Evolutionary conservation across 2,113 vertebrate genomes (phyloP).

Genomic region (Forbesichthys agassizii): DNA sequence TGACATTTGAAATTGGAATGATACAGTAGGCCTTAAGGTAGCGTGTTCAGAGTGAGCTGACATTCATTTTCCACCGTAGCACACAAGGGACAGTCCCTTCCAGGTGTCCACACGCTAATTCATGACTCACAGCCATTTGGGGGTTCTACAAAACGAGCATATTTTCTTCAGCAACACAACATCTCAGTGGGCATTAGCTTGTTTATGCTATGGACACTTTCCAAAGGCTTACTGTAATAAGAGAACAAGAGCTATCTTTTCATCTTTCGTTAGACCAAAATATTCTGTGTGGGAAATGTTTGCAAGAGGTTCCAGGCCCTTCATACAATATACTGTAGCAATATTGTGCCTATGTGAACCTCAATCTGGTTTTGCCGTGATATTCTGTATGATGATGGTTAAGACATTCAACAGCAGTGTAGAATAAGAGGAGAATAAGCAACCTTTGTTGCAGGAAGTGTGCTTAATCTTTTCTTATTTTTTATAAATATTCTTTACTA

Average conservation of each 20-base stretch:
- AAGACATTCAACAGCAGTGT: neutral
- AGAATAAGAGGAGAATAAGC: too few species aligned
- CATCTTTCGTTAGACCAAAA: neutral
- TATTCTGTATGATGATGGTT: neutral
- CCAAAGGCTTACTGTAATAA: constrained; percentile 12
- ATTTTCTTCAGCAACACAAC: constrained; percentile 34
- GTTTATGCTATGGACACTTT: constrained; percentile 26
- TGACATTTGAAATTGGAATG: too few species aligned
- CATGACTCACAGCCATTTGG: constrained; percentile 19
- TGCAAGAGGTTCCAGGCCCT: too few species aligned
- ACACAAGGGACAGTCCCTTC: constrained; percentile 1
- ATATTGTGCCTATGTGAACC: neutral
- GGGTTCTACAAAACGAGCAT: constrained; percentile 19
- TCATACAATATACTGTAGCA: neutral
- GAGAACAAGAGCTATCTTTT: constrained; percentile 7
- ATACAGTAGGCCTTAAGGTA: constrained; percentile 1
- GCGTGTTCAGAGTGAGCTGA: constrained; percentile 20
- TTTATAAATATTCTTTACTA: too few species aligned
- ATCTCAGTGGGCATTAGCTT: constrained; percentile 38
- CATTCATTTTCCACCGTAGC: constrained; percentile 20
- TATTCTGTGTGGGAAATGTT: constrained; percentile 11
- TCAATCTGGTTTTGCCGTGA: constrained; percentile 3
- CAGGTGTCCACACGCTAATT: neutral
- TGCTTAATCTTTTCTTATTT: too few species aligned
- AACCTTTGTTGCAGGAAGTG: too few species aligned